Base-by-base conservation (phyloP, 2,113 vertebrate species). In the chimpanzee (Pan troglodytes) region DNA sequence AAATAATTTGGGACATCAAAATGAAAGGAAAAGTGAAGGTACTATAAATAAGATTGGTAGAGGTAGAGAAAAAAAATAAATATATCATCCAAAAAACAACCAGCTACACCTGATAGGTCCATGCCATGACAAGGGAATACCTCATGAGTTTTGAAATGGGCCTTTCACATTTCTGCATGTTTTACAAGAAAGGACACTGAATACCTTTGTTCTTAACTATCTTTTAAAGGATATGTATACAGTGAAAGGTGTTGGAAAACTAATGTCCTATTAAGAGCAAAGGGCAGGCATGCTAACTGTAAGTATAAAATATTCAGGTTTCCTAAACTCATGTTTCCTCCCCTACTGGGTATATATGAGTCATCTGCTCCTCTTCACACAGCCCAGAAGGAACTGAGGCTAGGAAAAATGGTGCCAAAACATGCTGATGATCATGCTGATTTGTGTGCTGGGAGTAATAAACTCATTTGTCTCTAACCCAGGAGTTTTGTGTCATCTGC, bases 251-350 rank as follows among this genome's bases (percentile, higher is more conserved):
- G 6, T 83, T 50, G 17, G 50, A 61, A 78, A 57, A 16, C n/a
- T 0, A n/a, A 20, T 85, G 7, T 68, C 20, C 5, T 96, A 23
- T 45, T 72, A n/a, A 35, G 12, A 80, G 20, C 10, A 68, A 86
- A 61, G 2, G 52, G 3, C 5, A 72, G 2, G 13, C 5, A 27
- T 17, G 2, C 17, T 76, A 85, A 57, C 4, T 14, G 0, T 17
- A 12, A 88, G 0, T 43, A 38, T 48, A 57, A 70, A 78, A 68
- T 82, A 81, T 18, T 43, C 20, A 78, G 17, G 32, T 73, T 96
- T 61, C 5, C 48, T 61, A 52, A 93, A 88, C 0, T 52, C 20
- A 57, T 30, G 10, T 68, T 90, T 92, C 20, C 2, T 22, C 30
- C 67, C 22, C 27, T 86, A 9, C 8, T 55, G 5, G 43, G 7